These are phyloP conservation scores for Caradrina clavipalpis DNA, from an alignment of 2,888 invertebrate genomes.

Conservation along the genomic window DNA sequence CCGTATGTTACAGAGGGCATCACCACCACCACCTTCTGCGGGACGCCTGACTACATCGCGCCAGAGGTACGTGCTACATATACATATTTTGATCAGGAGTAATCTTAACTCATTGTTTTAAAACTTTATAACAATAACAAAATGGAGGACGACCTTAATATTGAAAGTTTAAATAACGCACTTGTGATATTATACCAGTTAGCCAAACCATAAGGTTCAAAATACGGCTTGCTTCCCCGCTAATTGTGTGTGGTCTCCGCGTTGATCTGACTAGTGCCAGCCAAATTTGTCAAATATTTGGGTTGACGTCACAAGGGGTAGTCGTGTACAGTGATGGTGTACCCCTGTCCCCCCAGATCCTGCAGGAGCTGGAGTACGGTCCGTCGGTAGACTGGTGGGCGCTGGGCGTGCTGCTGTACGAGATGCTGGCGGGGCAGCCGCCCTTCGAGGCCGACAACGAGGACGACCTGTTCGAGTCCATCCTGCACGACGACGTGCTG, in stretches of 20 bases:
- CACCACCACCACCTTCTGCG: slow-evolving; percentile 99
- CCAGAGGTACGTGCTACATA: slow-evolving; percentile 93
- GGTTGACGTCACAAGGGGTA: no score
- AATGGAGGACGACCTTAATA: neutral
- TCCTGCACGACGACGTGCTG: slow-evolving; percentile 99
- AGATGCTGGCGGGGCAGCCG: slow-evolving; percentile 99
- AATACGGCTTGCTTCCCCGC: no score
- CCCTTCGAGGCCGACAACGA: slow-evolving; percentile 99
- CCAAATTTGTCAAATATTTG: no score
- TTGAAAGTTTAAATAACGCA: no score
- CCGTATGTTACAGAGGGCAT: slow-evolving; percentile 92
- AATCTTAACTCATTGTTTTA: no score
- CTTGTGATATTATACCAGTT: no score
- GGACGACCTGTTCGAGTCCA: slow-evolving; percentile 99
- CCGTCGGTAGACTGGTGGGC: slow-evolving; percentile 99
- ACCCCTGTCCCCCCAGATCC: slow-evolving; percentile 89
- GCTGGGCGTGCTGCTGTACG: slow-evolving; percentile 99
- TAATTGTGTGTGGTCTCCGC: no score
- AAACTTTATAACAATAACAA: neutral
- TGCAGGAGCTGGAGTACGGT: slow-evolving; percentile 98
- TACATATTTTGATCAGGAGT: no score
- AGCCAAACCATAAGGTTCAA: no score
- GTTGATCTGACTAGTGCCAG: no score
- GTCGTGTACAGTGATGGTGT: no score
- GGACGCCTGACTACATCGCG: slow-evolving; percentile 99